Evolutionary conservation across 2,888 invertebrate species (phyloP).

Genomic region (Podabrus alpinus): DNA sequence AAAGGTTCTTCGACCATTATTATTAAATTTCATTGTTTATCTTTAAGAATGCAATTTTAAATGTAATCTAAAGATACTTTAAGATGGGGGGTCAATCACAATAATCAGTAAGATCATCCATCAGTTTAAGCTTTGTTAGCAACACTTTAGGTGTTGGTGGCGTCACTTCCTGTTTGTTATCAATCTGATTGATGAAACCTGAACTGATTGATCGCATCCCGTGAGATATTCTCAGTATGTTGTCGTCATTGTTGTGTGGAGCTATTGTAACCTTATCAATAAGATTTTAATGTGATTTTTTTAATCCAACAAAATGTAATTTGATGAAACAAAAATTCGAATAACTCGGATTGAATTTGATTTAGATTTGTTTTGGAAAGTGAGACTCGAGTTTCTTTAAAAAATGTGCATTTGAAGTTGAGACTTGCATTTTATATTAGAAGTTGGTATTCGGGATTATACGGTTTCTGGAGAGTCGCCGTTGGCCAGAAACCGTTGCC

Average conservation of each 20-base stretch:
- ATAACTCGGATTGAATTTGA: too few species aligned
- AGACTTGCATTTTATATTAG: conserved; percentile 15
- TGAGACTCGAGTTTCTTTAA: not conserved
- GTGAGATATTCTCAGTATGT: conserved; percentile 30
- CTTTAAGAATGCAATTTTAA: not conserved
- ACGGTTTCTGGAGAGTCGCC: conserved; percentile 32
- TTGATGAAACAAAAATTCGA: not conserved
- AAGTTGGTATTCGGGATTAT: conserved; percentile 12
- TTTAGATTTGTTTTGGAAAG: not conserved
- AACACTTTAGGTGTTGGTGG: conserved; percentile 29
- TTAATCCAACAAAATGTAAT: not conserved
- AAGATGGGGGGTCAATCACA: not conserved
- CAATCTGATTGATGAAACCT: conserved; percentile 33
- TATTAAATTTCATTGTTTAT: not conserved
- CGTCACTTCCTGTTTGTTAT: conserved; percentile 31
- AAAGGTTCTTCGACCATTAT: not conserved
- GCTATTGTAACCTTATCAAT: conserved; percentile 15
- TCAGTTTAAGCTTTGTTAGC: conserved; percentile 27
- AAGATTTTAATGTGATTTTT: not conserved
- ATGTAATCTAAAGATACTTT: not conserved
- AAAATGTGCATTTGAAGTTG: not conserved
- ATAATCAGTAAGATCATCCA: conserved; percentile 24
- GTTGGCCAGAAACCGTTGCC: conserved; percentile 49
- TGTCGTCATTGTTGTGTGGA: conserved; percentile 21
- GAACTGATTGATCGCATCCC: conserved; percentile 31